Base-by-base conservation (phyloP, 53 echinoderm and acorn worm species). In the Mesocentrotus franciscanus region DNA sequence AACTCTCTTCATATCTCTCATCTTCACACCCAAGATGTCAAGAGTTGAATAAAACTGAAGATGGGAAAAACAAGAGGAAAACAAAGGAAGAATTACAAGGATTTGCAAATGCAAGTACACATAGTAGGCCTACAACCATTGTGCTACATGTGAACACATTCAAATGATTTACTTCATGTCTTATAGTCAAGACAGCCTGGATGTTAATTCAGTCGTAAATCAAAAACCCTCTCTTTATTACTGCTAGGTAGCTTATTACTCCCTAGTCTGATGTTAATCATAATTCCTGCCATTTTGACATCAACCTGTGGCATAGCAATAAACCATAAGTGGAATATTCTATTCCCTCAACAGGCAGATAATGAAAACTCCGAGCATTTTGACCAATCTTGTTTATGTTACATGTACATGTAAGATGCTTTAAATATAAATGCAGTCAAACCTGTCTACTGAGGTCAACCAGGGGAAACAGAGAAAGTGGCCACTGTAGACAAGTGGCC, bases 161-260 rank as follows among this genome's bases (percentile, higher is more conserved):
- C 15, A 49, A 84, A 24, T 84, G 84, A 84, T 84, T 84, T 84
- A 84, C 84, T 84, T 49, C 84, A 84, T 84, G 6, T 84, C 16
- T 22, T 36, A 49, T 1, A 18, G 22, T 84, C 84, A 20, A 0
- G 84, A 22, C 84, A 84, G 84, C 8, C 27, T 56, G 87, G 57
- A 87, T 57, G 87, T 87, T n/a, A n/a, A n/a, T n/a, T 27, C 56
- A 55, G 14, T 27, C 58, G 13, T 87, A 87, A 57, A 87, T 87
- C 87, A 57, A 6, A 6, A 87, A 24, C 10, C 12, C 58, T 87
- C 87, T 87, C 49, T 84, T n/a, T n/a, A 87, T 87, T 58, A 87
- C n/a, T 84, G 18, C 49, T 20, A 20, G 49, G 3, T 24, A 32
- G 55, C 87, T 9, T 87, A 58, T 9, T 13, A 26, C 8, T n/a